phyloP scores from a whole-genome alignment of 2,888 invertebrate genomes.

The Stratiomys singularior region DNA sequence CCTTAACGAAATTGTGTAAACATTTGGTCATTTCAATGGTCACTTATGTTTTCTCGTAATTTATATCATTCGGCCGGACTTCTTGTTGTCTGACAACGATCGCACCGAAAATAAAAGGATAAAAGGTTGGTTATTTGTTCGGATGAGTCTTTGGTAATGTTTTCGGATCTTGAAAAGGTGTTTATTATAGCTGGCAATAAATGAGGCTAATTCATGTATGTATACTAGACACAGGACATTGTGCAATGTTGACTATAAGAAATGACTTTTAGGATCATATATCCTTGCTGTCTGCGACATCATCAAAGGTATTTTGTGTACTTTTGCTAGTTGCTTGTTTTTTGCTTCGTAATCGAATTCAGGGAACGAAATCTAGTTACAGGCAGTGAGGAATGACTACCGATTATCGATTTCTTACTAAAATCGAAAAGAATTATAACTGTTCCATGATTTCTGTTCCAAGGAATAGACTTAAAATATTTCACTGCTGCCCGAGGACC shows the following conservation, averaged over 20 bases:
- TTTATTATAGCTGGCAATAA: constrained; percentile 54
- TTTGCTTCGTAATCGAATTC: not conserved
- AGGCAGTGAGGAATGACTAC: too few relatives aligned
- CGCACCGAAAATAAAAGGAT: constrained; percentile 25
- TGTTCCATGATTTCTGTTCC: too few relatives aligned
- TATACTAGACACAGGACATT: constrained; percentile 9
- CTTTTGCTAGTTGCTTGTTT: not conserved
- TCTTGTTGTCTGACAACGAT: constrained; percentile 44
- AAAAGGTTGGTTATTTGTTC: constrained; percentile 41
- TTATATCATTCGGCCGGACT: constrained; percentile 53
- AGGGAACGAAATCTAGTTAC: too few relatives aligned
- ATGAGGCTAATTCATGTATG: constrained; percentile 53
- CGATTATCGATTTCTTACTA: too few relatives aligned
- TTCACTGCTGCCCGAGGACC: too few relatives aligned
- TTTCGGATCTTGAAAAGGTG: constrained; percentile 51
- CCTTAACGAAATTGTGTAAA: constrained; percentile 54
- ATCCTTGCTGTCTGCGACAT: not conserved
- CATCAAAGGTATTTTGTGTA: not conserved
- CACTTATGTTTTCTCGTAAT: constrained; percentile 55
- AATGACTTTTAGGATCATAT: not conserved
- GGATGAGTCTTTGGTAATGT: constrained; percentile 38
- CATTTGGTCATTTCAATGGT: constrained; percentile 56
- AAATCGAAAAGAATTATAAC: too few relatives aligned
- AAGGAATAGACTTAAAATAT: too few relatives aligned
- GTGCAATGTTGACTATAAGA: constrained; percentile 4